phyloP scores from a whole-genome alignment of 2,888 invertebrate genomes.

The Dendrolimus houi region DNA sequence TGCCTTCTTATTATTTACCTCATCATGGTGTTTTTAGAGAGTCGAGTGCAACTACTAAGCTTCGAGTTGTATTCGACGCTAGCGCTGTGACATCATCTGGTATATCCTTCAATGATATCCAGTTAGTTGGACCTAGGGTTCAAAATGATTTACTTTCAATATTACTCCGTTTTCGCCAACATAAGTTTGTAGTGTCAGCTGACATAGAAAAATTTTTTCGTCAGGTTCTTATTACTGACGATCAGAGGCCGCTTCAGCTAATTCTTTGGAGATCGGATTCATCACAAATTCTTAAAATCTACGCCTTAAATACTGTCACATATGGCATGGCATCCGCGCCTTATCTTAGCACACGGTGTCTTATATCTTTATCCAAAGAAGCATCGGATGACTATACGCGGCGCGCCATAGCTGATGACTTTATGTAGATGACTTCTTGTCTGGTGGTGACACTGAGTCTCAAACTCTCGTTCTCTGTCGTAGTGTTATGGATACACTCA shows the following conservation, averaged over 20 bases:
- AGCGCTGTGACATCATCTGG: conserved; percentile 14
- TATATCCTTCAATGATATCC: conserved; percentile 14
- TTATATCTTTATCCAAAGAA: neutral
- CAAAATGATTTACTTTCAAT: conserved; percentile 16
- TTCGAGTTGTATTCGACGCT: conserved; percentile 21
- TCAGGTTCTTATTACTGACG: conserved; percentile 4
- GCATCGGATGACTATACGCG: neutral
- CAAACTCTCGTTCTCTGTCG: neutral
- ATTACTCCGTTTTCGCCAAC: conserved; percentile 14
- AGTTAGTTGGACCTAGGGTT: conserved; percentile 11
- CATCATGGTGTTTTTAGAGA: conserved; percentile 20
- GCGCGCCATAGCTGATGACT: neutral
- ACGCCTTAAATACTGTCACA: conserved; percentile 13
- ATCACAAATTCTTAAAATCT: conserved; percentile 6
- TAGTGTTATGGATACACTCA: neutral
- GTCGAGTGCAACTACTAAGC: conserved; percentile 14
- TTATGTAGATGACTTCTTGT: conserved; percentile 1
- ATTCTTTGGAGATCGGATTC: conserved; percentile 15
- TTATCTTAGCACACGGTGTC: conserved; percentile 8
- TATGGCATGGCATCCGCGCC: conserved; percentile 16
- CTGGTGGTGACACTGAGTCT: neutral
- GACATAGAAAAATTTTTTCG: conserved; percentile 17
- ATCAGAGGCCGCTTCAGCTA: conserved; percentile 13
- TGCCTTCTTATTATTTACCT: conserved; percentile 14
- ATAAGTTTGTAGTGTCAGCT: conserved; percentile 10